Conservation (phyloP, 1,140 invertebrate genomes). For the Lineus longissimus region DNA sequence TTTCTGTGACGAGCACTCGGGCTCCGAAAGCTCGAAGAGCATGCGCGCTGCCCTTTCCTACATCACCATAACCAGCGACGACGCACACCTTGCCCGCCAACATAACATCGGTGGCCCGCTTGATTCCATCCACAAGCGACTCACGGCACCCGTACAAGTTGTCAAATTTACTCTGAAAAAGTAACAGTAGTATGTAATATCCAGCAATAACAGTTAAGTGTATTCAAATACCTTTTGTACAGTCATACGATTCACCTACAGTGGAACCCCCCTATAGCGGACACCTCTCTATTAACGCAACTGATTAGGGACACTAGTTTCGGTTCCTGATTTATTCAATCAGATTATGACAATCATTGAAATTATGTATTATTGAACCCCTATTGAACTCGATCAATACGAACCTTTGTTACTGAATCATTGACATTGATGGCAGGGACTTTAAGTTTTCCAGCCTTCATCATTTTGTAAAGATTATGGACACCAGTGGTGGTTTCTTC, state of each 20-base stretch:
- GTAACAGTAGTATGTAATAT: background rate
- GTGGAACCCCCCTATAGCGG: no score
- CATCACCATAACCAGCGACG: conserved; percentile 98
- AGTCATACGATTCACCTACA: background rate
- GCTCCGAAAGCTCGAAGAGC: conserved; percentile 92
- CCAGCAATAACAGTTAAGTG: background rate
- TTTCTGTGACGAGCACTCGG: conserved; percentile 94
- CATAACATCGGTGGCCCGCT: conserved; percentile 97
- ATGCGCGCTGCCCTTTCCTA: conserved; percentile 97
- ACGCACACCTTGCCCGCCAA: conserved; percentile 97
- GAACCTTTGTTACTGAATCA: conserved; percentile 94
- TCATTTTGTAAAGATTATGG: conserved; percentile 96
- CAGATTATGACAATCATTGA: no score
- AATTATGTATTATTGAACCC: no score
- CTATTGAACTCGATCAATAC: no score
- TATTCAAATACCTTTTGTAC: background rate
- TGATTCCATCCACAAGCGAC: conserved; percentile 97
- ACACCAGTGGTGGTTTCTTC: conserved; percentile 99
- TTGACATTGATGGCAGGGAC: conserved; percentile 97
- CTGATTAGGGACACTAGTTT: no score
- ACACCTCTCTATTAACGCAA: no score
- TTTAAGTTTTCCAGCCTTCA: conserved; percentile 81
- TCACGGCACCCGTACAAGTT: conserved; percentile 98
- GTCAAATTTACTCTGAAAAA: conserved; percentile 93
- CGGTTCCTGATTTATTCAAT: no score